A percentile compares a stretch with the other conserved stretches of the same genome.
Conservation (phyloP, 37 sponge, comb jelly and placozoan species). For the Cliona cf. orientalis region DNA sequence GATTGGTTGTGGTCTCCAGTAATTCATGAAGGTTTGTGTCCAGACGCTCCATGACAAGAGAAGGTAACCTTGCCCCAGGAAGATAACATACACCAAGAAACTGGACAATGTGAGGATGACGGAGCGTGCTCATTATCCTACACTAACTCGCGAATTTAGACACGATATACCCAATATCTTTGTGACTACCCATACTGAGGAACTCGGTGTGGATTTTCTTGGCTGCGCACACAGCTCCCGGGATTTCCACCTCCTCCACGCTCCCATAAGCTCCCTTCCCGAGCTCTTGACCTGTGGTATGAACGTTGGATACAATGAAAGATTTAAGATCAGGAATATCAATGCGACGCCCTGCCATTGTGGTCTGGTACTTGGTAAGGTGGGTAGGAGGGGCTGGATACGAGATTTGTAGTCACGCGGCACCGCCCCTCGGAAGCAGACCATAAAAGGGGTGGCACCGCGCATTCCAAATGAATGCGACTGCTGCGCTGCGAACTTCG, state of each 20-base stretch:
- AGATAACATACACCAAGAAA: constrained; percentile 41
- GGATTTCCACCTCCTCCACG: constrained; percentile 34
- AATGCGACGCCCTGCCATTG: too few species aligned
- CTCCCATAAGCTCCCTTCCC: constrained; percentile 40
- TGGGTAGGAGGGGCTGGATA: too few species aligned
- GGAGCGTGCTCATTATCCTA: constrained; percentile 31
- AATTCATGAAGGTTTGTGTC: constrained; percentile 18
- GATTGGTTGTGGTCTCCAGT: neutral
- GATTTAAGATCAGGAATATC: too few species aligned
- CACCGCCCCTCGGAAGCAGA: too few species aligned
- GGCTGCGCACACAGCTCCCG: constrained; percentile 41
- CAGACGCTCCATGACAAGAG: constrained; percentile 53
- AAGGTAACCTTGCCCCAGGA: constrained; percentile 4
- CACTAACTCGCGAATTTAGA: constrained; percentile 20
- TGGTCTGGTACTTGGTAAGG: too few species aligned
- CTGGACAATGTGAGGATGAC: constrained; percentile 71
- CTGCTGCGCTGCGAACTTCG: too few species aligned
- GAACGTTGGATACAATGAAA: too few species aligned
- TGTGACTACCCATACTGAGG: neutral
- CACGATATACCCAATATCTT: neutral
- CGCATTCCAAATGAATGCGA: too few species aligned
- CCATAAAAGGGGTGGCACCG: too few species aligned
- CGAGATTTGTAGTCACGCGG: too few species aligned
- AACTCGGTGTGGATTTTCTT: constrained; percentile 39
- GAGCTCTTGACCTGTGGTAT: constrained; percentile 2